These are phyloP conservation scores for Candoia aspera DNA, from an alignment of 2,113 vertebrate species.

Conservation along the genomic window DNA sequence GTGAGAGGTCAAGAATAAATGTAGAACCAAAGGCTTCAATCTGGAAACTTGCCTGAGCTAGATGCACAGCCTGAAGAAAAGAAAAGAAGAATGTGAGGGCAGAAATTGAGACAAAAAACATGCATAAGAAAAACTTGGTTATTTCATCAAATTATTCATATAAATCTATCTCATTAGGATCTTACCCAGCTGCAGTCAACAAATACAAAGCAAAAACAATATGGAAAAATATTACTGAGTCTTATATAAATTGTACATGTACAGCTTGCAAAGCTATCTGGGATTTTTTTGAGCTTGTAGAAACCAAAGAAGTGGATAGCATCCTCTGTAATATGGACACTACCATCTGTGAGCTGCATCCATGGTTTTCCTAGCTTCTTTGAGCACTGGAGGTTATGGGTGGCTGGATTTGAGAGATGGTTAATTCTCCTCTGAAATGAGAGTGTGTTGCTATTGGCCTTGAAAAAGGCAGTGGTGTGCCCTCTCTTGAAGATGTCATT, in stretches of 20 bases:
- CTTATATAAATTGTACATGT: not conserved
- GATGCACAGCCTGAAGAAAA: slow-evolving; percentile 85
- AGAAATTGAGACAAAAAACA: slow-evolving; percentile 22
- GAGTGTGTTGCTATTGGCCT: not conserved
- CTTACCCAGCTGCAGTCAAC: not conserved
- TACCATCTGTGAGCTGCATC: not conserved
- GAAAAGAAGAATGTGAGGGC: slow-evolving; percentile 49
- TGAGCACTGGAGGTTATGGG: not conserved
- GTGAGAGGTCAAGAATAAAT: slow-evolving; percentile 91
- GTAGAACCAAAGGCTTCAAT: slow-evolving; percentile 92
- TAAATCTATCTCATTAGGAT: slow-evolving; percentile 30
- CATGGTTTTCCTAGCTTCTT: not conserved
- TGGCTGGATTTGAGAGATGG: not conserved
- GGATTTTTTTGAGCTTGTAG: not conserved
- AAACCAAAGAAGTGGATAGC: not conserved
- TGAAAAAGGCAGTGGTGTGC: not conserved
- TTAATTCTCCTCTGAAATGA: not conserved
- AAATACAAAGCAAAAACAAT: not conserved
- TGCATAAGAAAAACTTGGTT: not conserved
- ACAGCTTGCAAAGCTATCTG: not conserved
- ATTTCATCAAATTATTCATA: slow-evolving; percentile 31
- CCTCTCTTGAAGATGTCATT: not conserved
- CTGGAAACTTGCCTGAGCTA: slow-evolving; percentile 95
- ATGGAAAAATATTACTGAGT: not conserved
- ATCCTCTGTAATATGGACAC: not conserved